Base-by-base conservation (phyloP, 2,888 invertebrate species). In the Onchidella celtica region DNA sequence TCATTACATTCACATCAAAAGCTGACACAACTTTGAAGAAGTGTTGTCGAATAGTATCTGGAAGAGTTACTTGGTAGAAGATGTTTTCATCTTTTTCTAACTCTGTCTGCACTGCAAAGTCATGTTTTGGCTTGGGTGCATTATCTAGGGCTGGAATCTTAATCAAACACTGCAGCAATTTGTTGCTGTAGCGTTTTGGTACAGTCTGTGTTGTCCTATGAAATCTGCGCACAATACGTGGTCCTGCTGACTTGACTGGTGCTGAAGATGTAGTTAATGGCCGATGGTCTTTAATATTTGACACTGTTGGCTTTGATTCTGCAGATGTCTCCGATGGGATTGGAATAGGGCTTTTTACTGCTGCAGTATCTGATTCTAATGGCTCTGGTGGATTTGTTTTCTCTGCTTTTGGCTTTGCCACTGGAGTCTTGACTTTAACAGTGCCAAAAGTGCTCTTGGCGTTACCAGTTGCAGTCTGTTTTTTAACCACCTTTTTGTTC, bases 171-270 rank as follows among this genome's bases (percentile, higher is more conserved):
- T 79, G 79, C 24, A 73, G 24, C 11, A 79, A 63, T 63, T 79
- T 79, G 36, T 47, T 72, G 9, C 29, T 40, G n/a, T 1, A 32
- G 14, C 34, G 11, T 66, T 72, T 72, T 36, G 79, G 9, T 27
- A 79, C 40, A 34, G 79, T 79, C 36, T 79, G 79, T 1, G 73
- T 72, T 34, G 55, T 65, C 29, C 79, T 72, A 24, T 79, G 79
- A 65, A 79, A 79, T 55, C 79, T 55, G 14, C 72, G 38, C n/a
- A 79, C 47, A 24, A 79, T 79, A n/a, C 79, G 55, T n/a, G n/a
- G n/a, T n/a, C n/a, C n/a, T n/a, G n/a, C n/a, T n/a, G n/a, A n/a
- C 32, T 69, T 78, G 24, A n/a, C 75, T n/a, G 75, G 34, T 24
- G 27, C 32, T 17, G 14, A 61, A 14, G 70, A 17, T 14, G 24